Evolutionary conservation across 1,140 invertebrate genomes (phyloP).

Genomic region (Macrostomum lignano): DNA sequence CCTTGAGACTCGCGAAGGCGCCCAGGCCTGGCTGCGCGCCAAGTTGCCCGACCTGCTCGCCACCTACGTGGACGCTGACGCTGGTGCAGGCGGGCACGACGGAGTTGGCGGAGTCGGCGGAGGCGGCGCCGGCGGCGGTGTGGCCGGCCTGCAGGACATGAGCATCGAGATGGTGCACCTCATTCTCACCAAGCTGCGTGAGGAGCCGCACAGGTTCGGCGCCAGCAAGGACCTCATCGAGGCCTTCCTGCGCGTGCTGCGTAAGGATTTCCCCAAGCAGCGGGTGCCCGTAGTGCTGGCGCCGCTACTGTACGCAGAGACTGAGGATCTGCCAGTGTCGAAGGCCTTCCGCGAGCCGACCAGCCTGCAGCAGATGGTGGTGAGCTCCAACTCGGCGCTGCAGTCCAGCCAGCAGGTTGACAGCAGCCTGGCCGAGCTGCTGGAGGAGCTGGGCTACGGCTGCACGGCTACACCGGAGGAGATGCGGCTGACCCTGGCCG

Average conservation of each 20-base stretch:
- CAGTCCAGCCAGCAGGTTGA: too few species aligned
- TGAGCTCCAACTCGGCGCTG: too few species aligned
- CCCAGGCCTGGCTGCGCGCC: conserved; percentile 45
- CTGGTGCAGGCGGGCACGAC: too few species aligned
- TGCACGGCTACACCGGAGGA: too few species aligned
- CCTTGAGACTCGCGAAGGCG: conserved; percentile 39
- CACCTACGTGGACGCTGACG: conserved; percentile 44
- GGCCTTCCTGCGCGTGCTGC: conserved; percentile 46
- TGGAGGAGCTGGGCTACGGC: too few species aligned
- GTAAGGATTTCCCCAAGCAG: conserved; percentile 51
- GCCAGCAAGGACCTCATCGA: conserved; percentile 39
- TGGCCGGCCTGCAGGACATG: conserved; percentile 54
- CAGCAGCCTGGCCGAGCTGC: too few species aligned
- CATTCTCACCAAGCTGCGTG: conserved; percentile 37
- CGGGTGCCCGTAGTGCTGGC: conserved; percentile 55
- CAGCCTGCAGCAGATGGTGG: too few species aligned
- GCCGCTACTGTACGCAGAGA: conserved; percentile 47
- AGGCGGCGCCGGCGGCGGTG: conserved; percentile 22
- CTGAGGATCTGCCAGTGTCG: too few species aligned
- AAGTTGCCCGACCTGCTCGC: conserved; percentile 53
- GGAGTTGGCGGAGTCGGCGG: too few species aligned
- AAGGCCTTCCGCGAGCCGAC: too few species aligned
- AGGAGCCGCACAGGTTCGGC: conserved; percentile 30
- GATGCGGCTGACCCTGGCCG: conserved; percentile 49
- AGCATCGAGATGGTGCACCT: conserved; percentile 57